Evolutionary conservation across 2,888 invertebrate genomes (phyloP), one percentile per base, ranked within the genome.

Genomic region (Carabus problematicus): DNA sequence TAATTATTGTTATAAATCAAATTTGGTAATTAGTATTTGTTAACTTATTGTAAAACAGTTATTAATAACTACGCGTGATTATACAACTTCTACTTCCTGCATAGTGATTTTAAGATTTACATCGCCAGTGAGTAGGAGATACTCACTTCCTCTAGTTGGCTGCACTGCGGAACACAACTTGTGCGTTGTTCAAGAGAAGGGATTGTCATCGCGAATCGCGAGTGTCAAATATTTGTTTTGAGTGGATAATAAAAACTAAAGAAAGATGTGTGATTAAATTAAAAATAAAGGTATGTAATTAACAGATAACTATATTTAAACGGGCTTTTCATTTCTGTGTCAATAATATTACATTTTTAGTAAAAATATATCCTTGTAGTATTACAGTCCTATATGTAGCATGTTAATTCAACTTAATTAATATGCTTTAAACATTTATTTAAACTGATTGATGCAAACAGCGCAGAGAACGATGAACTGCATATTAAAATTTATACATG

Each of bases 211-310:
- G 52, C 29, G 47, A 67, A 67, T 56, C 12, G 52, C 29, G 47
- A 67, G 67, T 67, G 67, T 67, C 67, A 67, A 67, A 67, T 59
- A 52, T 67, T 67, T 67, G 67, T 67, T 67, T 67, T 67, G 60
- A 67, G 60, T 54, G 47, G 58, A 19, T 41, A 59, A 52, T 54
- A 58, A 66, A 59, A 60, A 49, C 40, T 39, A 12, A 49, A 59
- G 14, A 58, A 59, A 59, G 39, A 59, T 67, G 54, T 43, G 41
- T 43, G 49, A 52, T 16, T 60, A 60, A 42, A 52, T 14, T 52
- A 40, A 9, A 40, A 40, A 18, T 47, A 54, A n/a, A 49, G 60
- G 67, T 67, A 67, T 42, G 67, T 67, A 41, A 14, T 54, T 56
- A 42, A 12, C 19, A 42, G 12, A 14, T n/a, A 39, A 58, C 8